These are phyloP conservation scores for Nyctibius bracteatus DNA, from an alignment of 2,113 vertebrate genomes.

Conservation along the genomic window DNA sequence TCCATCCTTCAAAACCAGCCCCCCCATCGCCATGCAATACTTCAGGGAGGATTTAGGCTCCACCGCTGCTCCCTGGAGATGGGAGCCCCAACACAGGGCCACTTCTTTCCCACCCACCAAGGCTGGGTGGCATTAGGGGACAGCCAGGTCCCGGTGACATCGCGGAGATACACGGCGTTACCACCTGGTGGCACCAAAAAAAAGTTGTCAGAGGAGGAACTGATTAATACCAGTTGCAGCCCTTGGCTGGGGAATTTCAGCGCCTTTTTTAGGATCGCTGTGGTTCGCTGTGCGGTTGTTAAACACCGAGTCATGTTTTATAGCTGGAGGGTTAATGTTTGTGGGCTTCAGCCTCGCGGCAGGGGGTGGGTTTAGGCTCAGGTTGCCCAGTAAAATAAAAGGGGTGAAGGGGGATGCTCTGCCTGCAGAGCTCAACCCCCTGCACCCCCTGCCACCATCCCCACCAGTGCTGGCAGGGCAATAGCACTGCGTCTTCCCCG, in stretches of 20 bases:
- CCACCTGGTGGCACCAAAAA: slow-evolving; percentile 59
- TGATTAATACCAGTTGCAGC: slow-evolving; percentile 1
- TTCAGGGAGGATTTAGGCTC: neutral
- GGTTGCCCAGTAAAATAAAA: neutral
- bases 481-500: accelerated
- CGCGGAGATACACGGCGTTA: neutral
- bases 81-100: accelerated
- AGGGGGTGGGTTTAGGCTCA: neutral
- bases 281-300: neutral
- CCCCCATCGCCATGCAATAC: accelerated
- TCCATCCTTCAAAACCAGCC: neutral
- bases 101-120: neutral
- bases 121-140: neutral
- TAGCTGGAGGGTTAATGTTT: neutral
- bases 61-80: neutral
- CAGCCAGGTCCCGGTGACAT: neutral
- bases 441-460: neutral
- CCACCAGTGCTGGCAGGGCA: neutral
- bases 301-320: slow-evolving; percentile 1
- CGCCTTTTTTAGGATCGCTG: neutral
- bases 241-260: neutral
- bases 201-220: neutral
- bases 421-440: neutral
- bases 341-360: neutral
- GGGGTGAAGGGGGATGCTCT: neutral